Conservation (phyloP, 1,140 invertebrate species). For the Reticulitermes speratus region DNA sequence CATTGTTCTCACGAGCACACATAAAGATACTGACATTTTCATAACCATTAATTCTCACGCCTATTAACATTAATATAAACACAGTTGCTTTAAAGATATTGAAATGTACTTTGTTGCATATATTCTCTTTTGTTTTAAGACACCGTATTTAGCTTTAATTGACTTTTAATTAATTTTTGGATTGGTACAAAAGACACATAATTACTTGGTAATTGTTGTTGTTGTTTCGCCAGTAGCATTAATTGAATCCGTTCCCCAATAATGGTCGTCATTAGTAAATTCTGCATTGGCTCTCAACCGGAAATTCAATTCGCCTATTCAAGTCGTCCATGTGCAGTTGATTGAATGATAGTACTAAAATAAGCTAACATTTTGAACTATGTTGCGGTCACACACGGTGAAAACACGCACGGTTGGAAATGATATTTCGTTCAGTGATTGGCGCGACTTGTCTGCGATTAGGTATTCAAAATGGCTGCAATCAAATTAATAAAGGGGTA, state of each 20-base stretch:
- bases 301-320: conserved; percentile 19
- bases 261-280: conserved; percentile 8
- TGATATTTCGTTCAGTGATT: no score
- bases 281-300: neutral
- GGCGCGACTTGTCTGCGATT: no score
- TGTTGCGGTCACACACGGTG: neutral
- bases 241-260: neutral
- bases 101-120: neutral
- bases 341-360: neutral
- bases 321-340: neutral
- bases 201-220: conserved; percentile 4
- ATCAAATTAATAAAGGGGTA: no score
- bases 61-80: neutral
- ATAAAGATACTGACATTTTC: no score
- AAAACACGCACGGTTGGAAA: no score
- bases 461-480: no score
- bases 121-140: neutral
- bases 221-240: neutral
- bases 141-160: neutral
- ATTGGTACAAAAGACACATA: neutral
- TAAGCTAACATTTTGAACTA: neutral
- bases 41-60: no score
- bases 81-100: neutral
- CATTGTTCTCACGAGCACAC: no score
- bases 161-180: neutral